These are phyloP conservation scores for Eupithecia subfuscata DNA, from an alignment of 2,888 invertebrate genomes.

Conservation along the genomic window DNA sequence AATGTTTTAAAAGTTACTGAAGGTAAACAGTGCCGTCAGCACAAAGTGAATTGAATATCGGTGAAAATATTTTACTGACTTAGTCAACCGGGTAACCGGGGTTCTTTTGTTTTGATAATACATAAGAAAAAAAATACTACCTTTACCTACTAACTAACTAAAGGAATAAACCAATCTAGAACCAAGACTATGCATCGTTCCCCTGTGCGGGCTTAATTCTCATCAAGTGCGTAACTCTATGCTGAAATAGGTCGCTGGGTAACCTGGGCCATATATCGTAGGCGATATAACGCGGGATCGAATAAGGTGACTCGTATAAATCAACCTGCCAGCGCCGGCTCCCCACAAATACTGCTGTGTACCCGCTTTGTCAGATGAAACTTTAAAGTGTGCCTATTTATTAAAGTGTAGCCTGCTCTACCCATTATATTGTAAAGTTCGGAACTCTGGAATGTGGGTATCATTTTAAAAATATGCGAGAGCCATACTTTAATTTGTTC, in stretches of 20 bases:
- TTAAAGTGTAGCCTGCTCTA: conserved; percentile 34
- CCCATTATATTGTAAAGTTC: neutral
- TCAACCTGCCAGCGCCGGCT: conserved; percentile 54
- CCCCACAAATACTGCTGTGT: conserved; percentile 49
- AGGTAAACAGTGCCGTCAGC: conserved; percentile 16
- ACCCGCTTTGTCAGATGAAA: conserved; percentile 44
- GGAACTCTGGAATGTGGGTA: neutral
- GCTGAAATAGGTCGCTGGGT: conserved; percentile 46
- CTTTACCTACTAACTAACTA: neutral
- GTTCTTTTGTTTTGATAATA: neutral
- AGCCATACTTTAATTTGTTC: neutral
- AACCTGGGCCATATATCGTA: conserved; percentile 47
- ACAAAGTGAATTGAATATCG: conserved; percentile 14
- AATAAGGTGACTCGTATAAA: conserved; percentile 58
- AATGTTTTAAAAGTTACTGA: conserved; percentile 27
- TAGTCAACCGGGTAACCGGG: neutral
- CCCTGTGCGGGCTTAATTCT: conserved; percentile 40
- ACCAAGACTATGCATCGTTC: conserved; percentile 32
- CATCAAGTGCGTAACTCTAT: conserved; percentile 45
- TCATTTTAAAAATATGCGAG: neutral
- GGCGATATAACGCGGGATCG: conserved; percentile 54
- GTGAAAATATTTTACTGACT: neutral
- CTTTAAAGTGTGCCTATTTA: conserved; percentile 35
- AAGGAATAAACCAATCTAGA: conserved; percentile 12
- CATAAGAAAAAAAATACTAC: neutral